A percentile compares a stretch with the other conserved stretches of the same genome.
phyloP scores from a whole-genome alignment of 2,797 vertebrate species.

The Sebastes diaconus region DNA sequence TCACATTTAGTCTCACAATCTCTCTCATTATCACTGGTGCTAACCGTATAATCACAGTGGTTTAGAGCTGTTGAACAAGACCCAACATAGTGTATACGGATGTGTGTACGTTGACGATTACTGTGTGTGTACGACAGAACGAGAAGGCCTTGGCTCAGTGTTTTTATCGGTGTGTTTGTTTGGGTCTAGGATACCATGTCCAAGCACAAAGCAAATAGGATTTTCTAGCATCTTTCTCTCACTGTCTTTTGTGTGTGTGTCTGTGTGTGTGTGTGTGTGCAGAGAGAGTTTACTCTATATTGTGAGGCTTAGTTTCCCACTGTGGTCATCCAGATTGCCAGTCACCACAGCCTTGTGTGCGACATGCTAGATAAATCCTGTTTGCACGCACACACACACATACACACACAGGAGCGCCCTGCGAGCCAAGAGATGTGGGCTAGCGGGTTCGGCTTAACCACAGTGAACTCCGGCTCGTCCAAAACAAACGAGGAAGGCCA shows the following conservation, averaged over 20 bases:
- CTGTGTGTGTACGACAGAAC: constrained; percentile 10
- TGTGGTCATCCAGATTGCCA: constrained; percentile 76
- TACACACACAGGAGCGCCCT: constrained; percentile 14
- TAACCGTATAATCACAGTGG: constrained; percentile 8
- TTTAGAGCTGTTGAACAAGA: constrained; percentile 1
- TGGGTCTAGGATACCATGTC: constrained; percentile 60
- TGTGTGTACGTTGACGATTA: constrained; percentile 2
- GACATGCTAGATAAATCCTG: constrained; percentile 78
- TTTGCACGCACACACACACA: constrained; percentile 54
- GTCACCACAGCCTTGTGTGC: constrained; percentile 70
- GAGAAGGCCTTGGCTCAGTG: constrained; percentile 24
- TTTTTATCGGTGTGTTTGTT: constrained; percentile 46
- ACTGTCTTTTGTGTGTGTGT: constrained; percentile 32
- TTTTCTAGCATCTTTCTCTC: constrained; percentile 63
- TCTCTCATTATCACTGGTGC: background rate
- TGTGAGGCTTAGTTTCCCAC: constrained; percentile 73
- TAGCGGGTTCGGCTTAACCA: constrained; percentile 79
- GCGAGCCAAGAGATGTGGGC: constrained; percentile 76
- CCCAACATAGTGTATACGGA: background rate
- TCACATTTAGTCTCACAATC: no score
- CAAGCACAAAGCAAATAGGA: constrained; percentile 73
- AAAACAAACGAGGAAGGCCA: constrained; percentile 62
- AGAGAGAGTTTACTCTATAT: constrained; percentile 50
- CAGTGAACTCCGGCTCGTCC: constrained; percentile 72
- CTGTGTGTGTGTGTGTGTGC: constrained; percentile 2